Evolutionary conservation across 2,888 invertebrate genomes (phyloP).

Genomic region (Hymenopus coronatus): DNA sequence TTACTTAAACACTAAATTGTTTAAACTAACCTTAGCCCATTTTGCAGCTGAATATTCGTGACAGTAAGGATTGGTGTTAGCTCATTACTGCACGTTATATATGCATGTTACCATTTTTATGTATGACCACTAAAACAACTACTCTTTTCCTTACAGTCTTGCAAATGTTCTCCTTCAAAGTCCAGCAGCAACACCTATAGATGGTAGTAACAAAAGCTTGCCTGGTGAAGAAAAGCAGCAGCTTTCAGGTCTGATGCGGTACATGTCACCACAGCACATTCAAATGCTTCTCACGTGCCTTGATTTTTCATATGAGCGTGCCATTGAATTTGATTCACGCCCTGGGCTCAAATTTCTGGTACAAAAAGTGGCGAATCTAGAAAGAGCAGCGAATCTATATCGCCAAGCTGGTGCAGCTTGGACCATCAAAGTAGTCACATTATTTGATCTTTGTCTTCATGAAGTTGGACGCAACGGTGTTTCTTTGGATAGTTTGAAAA

Average conservation of each 20-base stretch:
- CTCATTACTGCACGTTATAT: not conserved
- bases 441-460: constrained; percentile 80
- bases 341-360: constrained; percentile 92
- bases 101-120: constrained; percentile 32
- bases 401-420: constrained; percentile 90
- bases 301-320: constrained; percentile 76
- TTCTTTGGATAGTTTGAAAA: constrained; percentile 41
- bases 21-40: too few species aligned
- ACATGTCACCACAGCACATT: constrained; percentile 58
- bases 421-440: constrained; percentile 79
- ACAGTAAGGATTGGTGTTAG: too few species aligned
- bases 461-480: constrained; percentile 52
- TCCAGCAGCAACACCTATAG: constrained; percentile 38
- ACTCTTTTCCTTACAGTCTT: constrained; percentile 42
- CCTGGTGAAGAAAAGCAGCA: constrained; percentile 37
- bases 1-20: too few species aligned
- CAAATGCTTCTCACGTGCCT: constrained; percentile 74
- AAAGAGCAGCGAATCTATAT: constrained; percentile 85
- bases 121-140: not conserved
- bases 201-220: constrained; percentile 33
- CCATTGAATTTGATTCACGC: constrained; percentile 82
- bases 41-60: too few species aligned
- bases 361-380: constrained; percentile 86
- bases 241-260: constrained; percentile 43
- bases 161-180: constrained; percentile 47